Percentiles rank a stretch among this genome's conserved stretches.
phyloP scores from a whole-genome alignment of 53 echinoderm and acorn worm species.

The Astropecten irregularis region DNA sequence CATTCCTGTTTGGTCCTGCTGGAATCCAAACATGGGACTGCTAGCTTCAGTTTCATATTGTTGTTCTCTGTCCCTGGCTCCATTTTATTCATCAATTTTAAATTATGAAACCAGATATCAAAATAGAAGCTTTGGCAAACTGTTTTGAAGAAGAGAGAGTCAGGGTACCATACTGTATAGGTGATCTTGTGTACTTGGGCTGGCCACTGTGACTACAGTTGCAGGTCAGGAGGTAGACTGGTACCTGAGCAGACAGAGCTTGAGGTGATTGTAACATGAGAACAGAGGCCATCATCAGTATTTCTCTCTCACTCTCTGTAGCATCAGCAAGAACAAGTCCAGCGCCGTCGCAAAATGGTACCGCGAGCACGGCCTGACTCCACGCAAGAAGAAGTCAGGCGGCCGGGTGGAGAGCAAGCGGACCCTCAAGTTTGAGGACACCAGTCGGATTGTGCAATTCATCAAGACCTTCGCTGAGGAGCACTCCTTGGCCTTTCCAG shows the following conservation, averaged over 20 bases:
- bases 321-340: conserved; percentile 48
- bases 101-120: too few relatives aligned
- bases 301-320: too few relatives aligned
- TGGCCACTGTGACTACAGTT: too few relatives aligned
- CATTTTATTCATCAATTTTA: neutral
- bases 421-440: conserved; percentile 41
- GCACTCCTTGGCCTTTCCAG: conserved; percentile 41
- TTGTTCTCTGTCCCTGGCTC: neutral
- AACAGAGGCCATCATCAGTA: too few relatives aligned
- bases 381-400: conserved; percentile 21
- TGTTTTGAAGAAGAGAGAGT: too few relatives aligned
- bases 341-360: conserved; percentile 33
- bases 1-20: neutral
- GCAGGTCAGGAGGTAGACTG: too few relatives aligned
- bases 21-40: neutral
- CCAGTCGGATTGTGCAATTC: conserved; percentile 29
- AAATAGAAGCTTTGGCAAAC: too few relatives aligned
- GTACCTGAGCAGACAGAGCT: too few relatives aligned
- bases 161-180: too few relatives aligned
- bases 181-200: too few relatives aligned
- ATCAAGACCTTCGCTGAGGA: conserved; percentile 54
- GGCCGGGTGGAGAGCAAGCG: neutral
- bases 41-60: neutral
- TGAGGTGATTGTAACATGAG: too few relatives aligned
- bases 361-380: conserved; percentile 18